Percentiles rank a stretch among this genome's conserved stretches.
Conservation (phyloP, 2,888 invertebrate genomes). For the Frankliniella fusca region DNA sequence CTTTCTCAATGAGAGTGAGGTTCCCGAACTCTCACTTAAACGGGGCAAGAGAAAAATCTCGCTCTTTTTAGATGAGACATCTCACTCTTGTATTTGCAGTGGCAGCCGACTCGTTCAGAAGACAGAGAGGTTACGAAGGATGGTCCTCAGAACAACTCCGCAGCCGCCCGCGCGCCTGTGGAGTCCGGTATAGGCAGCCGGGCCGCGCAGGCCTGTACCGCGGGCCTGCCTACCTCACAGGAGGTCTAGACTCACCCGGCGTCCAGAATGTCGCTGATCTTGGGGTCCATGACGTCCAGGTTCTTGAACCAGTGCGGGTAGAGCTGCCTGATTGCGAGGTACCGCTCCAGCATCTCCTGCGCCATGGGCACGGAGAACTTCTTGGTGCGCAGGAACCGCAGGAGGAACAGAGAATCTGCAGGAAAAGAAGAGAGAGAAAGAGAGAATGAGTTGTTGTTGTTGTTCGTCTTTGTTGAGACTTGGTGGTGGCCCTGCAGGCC, state of each 20-base stretch:
- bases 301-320: slow-evolving; percentile 83
- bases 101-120: too few species aligned
- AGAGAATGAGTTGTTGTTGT: too few species aligned
- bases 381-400: slow-evolving; percentile 70
- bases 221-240: neutral
- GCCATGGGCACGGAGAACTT: slow-evolving; percentile 77
- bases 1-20: too few species aligned
- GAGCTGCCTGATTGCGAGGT: slow-evolving; percentile 76
- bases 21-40: too few species aligned
- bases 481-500: too few species aligned
- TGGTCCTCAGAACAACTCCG: too few species aligned
- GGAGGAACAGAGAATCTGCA: slow-evolving; percentile 69
- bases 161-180: neutral
- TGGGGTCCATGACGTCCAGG: slow-evolving; percentile 72
- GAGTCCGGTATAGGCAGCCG: neutral
- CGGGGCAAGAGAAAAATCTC: too few species aligned
- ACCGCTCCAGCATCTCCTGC: slow-evolving; percentile 79
- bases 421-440: slow-evolving; percentile 31
- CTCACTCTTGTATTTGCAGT: too few species aligned
- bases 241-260: slow-evolving; percentile 58
- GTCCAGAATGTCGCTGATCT: slow-evolving; percentile 73
- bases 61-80: too few species aligned
- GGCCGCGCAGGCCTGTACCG: neutral
- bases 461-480: too few species aligned
- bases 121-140: too few species aligned